Evolutionary conservation across 2,113 vertebrate species (phyloP), one percentile per base, ranked within the genome.

Genomic region (Equus quagga): DNA sequence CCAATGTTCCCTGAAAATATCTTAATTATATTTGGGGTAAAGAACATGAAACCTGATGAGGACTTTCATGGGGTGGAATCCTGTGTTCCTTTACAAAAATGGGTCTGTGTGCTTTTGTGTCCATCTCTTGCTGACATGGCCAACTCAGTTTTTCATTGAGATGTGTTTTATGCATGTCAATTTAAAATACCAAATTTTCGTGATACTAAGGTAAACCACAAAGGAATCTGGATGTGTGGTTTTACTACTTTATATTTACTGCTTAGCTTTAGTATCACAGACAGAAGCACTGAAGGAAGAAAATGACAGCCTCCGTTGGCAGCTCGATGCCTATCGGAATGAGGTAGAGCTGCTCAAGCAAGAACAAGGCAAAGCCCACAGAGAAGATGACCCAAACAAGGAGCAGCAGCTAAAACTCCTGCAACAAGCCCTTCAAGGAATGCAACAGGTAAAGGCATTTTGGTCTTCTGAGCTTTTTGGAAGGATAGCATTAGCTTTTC

Each of bases 261-360:
- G 21, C 49, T 92, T 97, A 99, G 99, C 96, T 23, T 99, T 99
- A 94, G 98, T 99, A 46, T 99, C 99, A 0, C 99, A 99, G 99
- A 98, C 99, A 78, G 99, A 99, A 97, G 99, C 99, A 36, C 98
- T 99, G 90, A 99, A 99, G 97, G 99, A 99, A 97, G 99, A 99
- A 98, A 99, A 99, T 2, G 99, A 99, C 98, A 99, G 99, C 76
- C 99, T 99, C 97, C 99, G 99, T 98, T 99, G 99, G 98, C 99
- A 99, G 99, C 99, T 99, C 70, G 99, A 99, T 1, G 99, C 99
- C 81, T 99, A 99, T 95, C 99, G 99, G 93, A 99, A 99, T 19
- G 99, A 99, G 97, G 99, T 99, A 97, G 99, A 99, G 97, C 99
- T 99, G 96, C 99, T 99, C 56, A 99, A 99, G 97, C 99, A 99